Evolutionary conservation across 2,888 invertebrate genomes (phyloP).

Genomic region (Strigamia maritima): DNA sequence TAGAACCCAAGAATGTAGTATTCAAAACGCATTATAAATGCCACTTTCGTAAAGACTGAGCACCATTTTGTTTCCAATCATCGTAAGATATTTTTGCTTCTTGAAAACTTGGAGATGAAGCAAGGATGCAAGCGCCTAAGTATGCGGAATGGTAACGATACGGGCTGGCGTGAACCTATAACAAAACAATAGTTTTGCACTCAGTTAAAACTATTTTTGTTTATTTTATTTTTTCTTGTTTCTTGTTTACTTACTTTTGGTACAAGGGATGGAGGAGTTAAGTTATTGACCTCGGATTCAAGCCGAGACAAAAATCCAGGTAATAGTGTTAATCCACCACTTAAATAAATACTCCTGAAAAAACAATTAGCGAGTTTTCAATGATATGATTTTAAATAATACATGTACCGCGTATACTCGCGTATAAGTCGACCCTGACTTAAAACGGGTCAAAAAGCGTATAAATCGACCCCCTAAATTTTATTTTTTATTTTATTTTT

Average conservation of each 20-base stretch:
- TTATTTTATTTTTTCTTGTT: neutral
- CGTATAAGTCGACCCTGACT: too few species aligned
- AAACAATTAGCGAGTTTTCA: neutral
- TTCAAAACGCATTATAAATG: constrained; percentile 43
- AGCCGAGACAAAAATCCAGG: constrained; percentile 60
- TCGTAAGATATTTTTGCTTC: constrained; percentile 48
- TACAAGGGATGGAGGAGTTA: constrained; percentile 57
- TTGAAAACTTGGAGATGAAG: constrained; percentile 53
- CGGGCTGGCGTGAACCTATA: constrained; percentile 58
- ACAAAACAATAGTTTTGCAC: constrained; percentile 37
- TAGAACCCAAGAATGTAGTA: neutral
- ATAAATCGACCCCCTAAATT: too few species aligned
- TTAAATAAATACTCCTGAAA: constrained; percentile 57
- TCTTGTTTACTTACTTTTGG: constrained; percentile 55
- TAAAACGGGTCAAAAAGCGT: too few species aligned
- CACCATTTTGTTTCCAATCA: constrained; percentile 47
- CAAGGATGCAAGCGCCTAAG: constrained; percentile 59
- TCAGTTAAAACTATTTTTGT: constrained; percentile 28
- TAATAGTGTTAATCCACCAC: constrained; percentile 58
- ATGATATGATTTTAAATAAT: too few species aligned
- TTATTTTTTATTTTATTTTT: too few species aligned
- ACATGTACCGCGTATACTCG: too few species aligned
- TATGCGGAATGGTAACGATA: constrained; percentile 61
- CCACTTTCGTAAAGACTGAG: constrained; percentile 45
- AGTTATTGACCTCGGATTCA: constrained; percentile 56